Evolutionary conservation across 2,888 invertebrate genomes (phyloP).

Genomic region (Graphium colonna): DNA sequence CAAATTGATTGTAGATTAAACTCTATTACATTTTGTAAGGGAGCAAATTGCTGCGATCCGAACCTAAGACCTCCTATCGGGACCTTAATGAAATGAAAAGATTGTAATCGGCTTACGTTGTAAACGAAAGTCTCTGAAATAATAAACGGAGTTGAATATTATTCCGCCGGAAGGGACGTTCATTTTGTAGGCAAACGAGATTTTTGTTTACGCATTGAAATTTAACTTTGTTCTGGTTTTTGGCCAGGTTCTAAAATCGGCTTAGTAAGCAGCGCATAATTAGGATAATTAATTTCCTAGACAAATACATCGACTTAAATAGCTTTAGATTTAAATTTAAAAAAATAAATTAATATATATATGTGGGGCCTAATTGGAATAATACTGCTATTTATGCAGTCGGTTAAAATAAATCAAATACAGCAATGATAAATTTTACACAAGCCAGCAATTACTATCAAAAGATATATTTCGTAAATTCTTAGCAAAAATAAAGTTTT

Average conservation of each 20-base stretch:
- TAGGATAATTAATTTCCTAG: too few relatives aligned
- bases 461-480: too few relatives aligned
- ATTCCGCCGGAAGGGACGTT: neutral
- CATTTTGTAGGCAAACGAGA: neutral
- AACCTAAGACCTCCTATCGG: neutral
- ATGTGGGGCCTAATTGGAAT: too few relatives aligned
- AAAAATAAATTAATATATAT: too few relatives aligned
- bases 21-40: neutral
- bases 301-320: too few relatives aligned
- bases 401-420: too few relatives aligned
- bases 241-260: neutral
- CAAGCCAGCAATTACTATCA: too few relatives aligned
- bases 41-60: neutral
- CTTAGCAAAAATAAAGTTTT: too few relatives aligned
- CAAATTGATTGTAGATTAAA: constrained; percentile 5
- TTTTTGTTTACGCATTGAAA: constrained; percentile 1
- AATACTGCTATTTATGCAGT: too few relatives aligned
- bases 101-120: constrained; percentile 1
- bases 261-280: too few relatives aligned
- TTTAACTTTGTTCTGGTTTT: neutral
- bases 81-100: constrained; percentile 8
- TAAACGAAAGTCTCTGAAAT: constrained; percentile 5
- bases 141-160: neutral
- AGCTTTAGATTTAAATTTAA: too few relatives aligned
- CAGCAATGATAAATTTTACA: too few relatives aligned